These are phyloP conservation scores for Aldabrachelys gigantea DNA, from an alignment of 2,113 vertebrate genomes.

Conservation along the genomic window DNA sequence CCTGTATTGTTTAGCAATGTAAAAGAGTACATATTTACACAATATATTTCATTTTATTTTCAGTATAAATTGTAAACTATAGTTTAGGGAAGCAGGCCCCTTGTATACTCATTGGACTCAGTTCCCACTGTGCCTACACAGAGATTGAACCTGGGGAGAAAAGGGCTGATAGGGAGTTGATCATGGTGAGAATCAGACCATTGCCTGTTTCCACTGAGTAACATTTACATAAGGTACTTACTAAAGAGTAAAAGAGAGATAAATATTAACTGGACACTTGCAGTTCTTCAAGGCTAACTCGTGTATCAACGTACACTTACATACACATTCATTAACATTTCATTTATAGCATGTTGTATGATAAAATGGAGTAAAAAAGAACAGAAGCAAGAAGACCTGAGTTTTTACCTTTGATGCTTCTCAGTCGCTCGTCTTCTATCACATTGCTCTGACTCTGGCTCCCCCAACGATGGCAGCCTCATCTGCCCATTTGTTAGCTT, in stretches of 20 bases:
- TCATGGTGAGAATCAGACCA: neutral
- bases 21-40: neutral
- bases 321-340: neutral
- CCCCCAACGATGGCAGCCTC: neutral
- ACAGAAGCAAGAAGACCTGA: fast-evolving
- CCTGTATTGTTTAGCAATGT: neutral
- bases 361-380: neutral
- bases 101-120: neutral
- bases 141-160: neutral
- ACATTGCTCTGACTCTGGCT: fast-evolving
- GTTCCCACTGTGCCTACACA: neutral
- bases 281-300: neutral
- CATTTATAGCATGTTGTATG: neutral
- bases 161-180: neutral
- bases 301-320: neutral
- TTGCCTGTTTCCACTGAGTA: neutral
- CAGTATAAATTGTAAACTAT: neutral
- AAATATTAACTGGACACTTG: neutral
- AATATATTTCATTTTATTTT: neutral
- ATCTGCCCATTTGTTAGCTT: neutral
- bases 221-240: neutral
- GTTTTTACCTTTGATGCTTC: neutral
- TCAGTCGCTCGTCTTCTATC: neutral
- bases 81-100: neutral
- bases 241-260: neutral